Base-by-base conservation (phyloP, 1,140 invertebrate genomes). In the Diploscapter pachys region DNA sequence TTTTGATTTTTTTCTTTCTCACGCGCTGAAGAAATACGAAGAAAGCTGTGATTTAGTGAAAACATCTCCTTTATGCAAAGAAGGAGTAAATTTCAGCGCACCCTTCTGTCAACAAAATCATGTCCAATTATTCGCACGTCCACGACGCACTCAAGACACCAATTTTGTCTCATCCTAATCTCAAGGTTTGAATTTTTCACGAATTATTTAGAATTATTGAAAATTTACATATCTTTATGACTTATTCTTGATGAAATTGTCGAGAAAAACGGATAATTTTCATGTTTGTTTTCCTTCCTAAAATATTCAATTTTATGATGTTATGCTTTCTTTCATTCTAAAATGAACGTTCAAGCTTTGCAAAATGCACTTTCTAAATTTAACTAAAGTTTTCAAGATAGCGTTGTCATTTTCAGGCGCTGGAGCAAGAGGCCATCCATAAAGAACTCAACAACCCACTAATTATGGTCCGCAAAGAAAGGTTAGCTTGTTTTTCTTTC, bases 41-140 rank as follows among this genome's bases (percentile, higher is more conserved):
- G 31, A 31, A 31, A 31, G 31, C 31, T 31, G 31, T 31, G 31
- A 31, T 31, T 31, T 31, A 31, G 31, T 31, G 31, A 31, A 31
- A 31, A 31, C 31, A 31, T 31, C 31, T 31, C 0, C 31, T 31
- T 31, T 31, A 31, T 31, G 31, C 31, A 31, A 31, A 31, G 31
- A 31, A 31, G 31, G 31, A 31, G 31, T 31, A 1, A 31, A 31
- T 74, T 74, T 56, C 73, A 74, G 73, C 63, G 31, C 73, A 74
- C 52, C 73, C 73, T 5, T 74, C 73, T 3, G 57, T 74, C 48
- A 74, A 74, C 66, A 74, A 74, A 52, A 74, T 74, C 50, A 65
- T 74, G 54, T 74, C 73, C n/a, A 65, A 65, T 56, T 57, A 69
- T 31, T 64, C 62, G 5, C 73, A 74, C 51, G 65, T 65, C 3